Conservation (phyloP, 1,140 invertebrate genomes). For the Agrypnia vestita region DNA sequence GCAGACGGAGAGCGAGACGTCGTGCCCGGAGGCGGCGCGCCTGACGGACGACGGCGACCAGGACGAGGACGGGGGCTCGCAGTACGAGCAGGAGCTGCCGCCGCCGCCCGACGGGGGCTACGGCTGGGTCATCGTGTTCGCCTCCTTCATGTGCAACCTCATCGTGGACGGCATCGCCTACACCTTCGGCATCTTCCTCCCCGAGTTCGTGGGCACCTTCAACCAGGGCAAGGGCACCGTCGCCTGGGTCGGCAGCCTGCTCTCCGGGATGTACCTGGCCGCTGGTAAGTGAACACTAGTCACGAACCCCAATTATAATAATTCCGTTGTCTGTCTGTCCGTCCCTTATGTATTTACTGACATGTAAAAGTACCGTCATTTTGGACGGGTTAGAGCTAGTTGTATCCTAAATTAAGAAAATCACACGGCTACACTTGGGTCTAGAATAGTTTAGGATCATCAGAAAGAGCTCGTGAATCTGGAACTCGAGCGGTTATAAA, state of each 20-base stretch:
- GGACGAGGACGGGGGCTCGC: slow-evolving; percentile 82
- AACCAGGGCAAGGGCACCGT: slow-evolving; percentile 89
- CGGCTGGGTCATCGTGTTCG: slow-evolving; percentile 96
- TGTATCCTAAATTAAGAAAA: too few species aligned
- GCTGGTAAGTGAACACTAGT: slow-evolving; percentile 86
- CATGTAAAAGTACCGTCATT: too few species aligned
- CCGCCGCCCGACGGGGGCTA: slow-evolving; percentile 90
- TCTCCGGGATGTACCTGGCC: slow-evolving; percentile 94
- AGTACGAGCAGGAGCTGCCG: slow-evolving; percentile 84
- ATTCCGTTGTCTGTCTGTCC: too few species aligned
- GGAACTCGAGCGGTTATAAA: too few species aligned
- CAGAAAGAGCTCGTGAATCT: too few species aligned
- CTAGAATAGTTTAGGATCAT: too few species aligned
- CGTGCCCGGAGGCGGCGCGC: slow-evolving; percentile 82
- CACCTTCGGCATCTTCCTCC: slow-evolving; percentile 92
- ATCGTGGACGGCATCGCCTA: slow-evolving; percentile 98
- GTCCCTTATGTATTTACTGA: too few species aligned
- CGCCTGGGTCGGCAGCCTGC: slow-evolving; percentile 94
- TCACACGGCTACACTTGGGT: too few species aligned
- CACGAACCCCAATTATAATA: too few species aligned
- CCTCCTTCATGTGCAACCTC: slow-evolving; percentile 98
- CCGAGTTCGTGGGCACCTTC: slow-evolving; percentile 87
- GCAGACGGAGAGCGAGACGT: slow-evolving; percentile 89
- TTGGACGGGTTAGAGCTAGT: too few species aligned
- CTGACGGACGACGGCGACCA: slow-evolving; percentile 76